phyloP scores from a whole-genome alignment of 2,888 invertebrate species.

The Drosophila meridiana region DNA sequence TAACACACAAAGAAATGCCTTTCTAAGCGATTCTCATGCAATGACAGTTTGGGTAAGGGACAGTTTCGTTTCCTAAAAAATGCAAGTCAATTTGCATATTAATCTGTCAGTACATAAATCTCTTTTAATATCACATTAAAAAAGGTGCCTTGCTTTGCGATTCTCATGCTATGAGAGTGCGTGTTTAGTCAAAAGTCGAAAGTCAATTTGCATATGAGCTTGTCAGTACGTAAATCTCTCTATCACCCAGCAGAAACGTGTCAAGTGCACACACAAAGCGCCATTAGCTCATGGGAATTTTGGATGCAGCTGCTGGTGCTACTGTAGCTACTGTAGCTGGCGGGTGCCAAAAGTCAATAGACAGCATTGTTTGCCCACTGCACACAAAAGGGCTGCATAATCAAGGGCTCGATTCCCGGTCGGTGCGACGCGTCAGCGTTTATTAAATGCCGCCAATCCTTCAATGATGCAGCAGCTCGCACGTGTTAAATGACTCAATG shows the following conservation, averaged over 20 bases:
- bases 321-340: neutral
- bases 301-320: constrained; percentile 15
- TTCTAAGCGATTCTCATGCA: neutral
- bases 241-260: constrained; percentile 19
- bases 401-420: constrained; percentile 24
- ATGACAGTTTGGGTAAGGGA: neutral
- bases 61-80: neutral
- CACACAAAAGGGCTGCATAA: constrained; percentile 31
- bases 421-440: constrained; percentile 25
- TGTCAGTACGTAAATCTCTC: constrained; percentile 3
- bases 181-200: neutral
- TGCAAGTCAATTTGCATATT: constrained; percentile 6
- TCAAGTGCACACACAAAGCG: constrained; percentile 39
- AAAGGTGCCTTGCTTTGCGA: neutral
- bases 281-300: constrained; percentile 40
- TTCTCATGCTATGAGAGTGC: neutral
- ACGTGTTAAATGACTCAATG: constrained; percentile 42
- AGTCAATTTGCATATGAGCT: constrained; percentile 13
- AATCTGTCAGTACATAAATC: neutral
- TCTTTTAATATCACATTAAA: neutral
- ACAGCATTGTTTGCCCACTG: constrained; percentile 43
- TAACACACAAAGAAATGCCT: neutral
- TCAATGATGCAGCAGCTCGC: constrained; percentile 43
- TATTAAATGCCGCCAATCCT: constrained; percentile 71
- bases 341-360: constrained; percentile 49